Base-by-base conservation (phyloP, 2,888 invertebrate species). In the Heliothis peltigera region DNA sequence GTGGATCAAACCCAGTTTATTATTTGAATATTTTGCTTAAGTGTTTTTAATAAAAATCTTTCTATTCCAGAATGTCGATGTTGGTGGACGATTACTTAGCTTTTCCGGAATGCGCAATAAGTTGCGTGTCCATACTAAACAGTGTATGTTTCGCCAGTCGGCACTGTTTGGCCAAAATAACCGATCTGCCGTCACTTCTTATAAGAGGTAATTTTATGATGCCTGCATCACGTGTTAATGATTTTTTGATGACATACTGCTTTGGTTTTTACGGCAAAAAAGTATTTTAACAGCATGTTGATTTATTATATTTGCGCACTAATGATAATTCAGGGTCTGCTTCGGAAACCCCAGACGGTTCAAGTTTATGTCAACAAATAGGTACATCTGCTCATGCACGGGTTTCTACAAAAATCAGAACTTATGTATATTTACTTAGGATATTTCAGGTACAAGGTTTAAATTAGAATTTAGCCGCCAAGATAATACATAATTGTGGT, bases 101-200 rank as follows among this genome's bases (percentile, higher is more conserved):
- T 1, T 95, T 91, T 81, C 95, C 86, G 75, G 95, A 89, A 85
- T 96, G 85, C 88, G 97, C 88, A 79, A 95, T 89, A 85, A 96
- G 90, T 85, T 97, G 86, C 89, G 96, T 85, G 79, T 93, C 86
- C 66, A 92, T 90, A 71, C 85, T 86, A 83, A 95, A 95, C 74
- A 95, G 95, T 66, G 82, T 95, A 5, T 88, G 91, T 63, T 94
- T 93, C 80, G 48, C 76, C 1, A 88, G 87, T 67, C 83, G 94
- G 49, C 93, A 94, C 57, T 79, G 60, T 35, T 82, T 95, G 49
- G 85, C 90, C 1, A 94, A 94, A 83, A 85, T 92, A 74, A 43
- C 83, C 0, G 93, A 94, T 70, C 80, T 95, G 52, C 87, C 90
- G 5, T 71, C 89, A 49, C 86, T 94, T 32, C 82, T 95, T 42